phyloP scores from a whole-genome alignment of 2,113 vertebrate species.

The Gymnogyps californianus region DNA sequence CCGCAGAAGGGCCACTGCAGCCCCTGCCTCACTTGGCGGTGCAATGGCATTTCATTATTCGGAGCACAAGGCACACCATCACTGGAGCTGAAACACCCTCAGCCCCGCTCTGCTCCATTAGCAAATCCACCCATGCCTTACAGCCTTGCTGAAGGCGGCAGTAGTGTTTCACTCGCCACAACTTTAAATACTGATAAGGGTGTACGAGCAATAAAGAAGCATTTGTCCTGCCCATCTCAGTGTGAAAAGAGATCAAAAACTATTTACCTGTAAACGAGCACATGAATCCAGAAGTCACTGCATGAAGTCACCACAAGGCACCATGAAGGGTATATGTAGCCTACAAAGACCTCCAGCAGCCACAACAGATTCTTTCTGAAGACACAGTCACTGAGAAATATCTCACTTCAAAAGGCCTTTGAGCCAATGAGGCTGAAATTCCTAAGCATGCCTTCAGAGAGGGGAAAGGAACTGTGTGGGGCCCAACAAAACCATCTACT shows the following conservation, averaged over 20 bases:
- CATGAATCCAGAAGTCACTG: neutral
- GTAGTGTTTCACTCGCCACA: fast-evolving
- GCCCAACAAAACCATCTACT: neutral
- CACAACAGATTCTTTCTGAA: neutral
- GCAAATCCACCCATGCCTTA: neutral
- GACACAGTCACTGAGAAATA: neutral
- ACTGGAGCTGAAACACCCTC: neutral
- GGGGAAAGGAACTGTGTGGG: neutral
- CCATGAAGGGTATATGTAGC: neutral
- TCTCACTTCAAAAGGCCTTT: neutral
- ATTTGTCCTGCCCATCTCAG: neutral
- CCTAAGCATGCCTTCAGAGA: neutral
- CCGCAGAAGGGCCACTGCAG: neutral
- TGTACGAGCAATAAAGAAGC: neutral
- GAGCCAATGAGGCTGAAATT: neutral
- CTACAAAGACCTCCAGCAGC: neutral
- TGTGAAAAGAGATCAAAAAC: neutral
- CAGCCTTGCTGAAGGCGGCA: neutral
- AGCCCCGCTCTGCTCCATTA: too few relatives aligned
- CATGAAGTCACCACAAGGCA: neutral
- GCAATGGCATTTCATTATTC: fast-evolving
- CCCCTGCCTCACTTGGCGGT: neutral
- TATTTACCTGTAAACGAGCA: neutral
- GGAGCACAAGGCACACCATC: neutral
- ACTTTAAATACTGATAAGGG: neutral